Conservation (phyloP, 2,888 invertebrate genomes). For the Sturmia bella region DNA sequence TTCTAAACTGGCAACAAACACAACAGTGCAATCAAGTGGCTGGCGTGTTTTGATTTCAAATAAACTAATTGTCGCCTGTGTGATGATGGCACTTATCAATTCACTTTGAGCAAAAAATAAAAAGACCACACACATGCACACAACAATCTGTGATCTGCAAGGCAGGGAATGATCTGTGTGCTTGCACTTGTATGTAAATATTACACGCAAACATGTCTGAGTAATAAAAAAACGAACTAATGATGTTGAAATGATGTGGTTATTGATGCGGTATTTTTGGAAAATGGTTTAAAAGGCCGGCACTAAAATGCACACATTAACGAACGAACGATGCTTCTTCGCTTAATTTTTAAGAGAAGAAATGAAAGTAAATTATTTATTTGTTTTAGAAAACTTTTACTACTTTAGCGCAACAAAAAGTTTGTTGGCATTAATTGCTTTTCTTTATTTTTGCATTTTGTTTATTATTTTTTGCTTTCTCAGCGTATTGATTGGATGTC, state of each 20-base stretch:
- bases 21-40: constrained; percentile 34
- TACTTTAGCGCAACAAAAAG: constrained; percentile 39
- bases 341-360: background rate
- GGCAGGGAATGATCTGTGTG: too few relatives aligned
- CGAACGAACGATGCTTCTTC: background rate
- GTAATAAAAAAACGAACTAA: constrained; percentile 31
- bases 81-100: background rate
- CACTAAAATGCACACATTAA: constrained; percentile 19
- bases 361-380: constrained; percentile 53
- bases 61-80: constrained; percentile 62
- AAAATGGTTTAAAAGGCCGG: constrained; percentile 3
- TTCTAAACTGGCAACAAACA: background rate
- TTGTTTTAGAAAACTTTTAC: constrained; percentile 66
- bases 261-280: constrained; percentile 50
- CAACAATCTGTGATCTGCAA: background rate
- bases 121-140: constrained; percentile 53
- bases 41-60: constrained; percentile 52
- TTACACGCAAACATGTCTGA: background rate
- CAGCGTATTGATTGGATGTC: constrained; percentile 44
- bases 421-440: constrained; percentile 9
- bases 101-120: background rate
- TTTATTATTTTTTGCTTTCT: constrained; percentile 30
- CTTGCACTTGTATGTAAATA: background rate
- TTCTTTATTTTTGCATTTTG: background rate
- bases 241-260: constrained; percentile 57